These are phyloP conservation scores for Heliocidaris tuberculata DNA, from an alignment of 35 echinoderm and acorn worm genomes.

Conservation along the genomic window DNA sequence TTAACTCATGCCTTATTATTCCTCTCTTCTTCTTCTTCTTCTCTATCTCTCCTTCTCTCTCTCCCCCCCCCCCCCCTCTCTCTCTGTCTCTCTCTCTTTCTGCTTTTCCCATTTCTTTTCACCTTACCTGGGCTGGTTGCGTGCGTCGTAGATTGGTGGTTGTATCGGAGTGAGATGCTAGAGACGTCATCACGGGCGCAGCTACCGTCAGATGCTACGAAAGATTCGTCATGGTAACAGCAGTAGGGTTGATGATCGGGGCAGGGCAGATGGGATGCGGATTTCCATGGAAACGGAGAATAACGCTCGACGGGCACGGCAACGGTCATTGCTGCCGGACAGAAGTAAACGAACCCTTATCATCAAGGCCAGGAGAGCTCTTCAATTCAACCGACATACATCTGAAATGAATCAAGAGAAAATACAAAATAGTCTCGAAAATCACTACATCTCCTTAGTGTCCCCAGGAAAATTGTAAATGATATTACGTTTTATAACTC, in stretches of 20 bases:
- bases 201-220: conserved; percentile 44
- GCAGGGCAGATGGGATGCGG: conserved; percentile 40
- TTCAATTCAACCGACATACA: background rate
- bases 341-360: conserved; percentile 27
- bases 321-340: conserved; percentile 47
- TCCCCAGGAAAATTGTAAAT: background rate
- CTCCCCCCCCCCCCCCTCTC: background rate
- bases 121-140: conserved; percentile 19
- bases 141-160: conserved; percentile 17
- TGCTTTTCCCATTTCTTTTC: background rate
- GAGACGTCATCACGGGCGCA: conserved; percentile 32
- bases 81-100: background rate
- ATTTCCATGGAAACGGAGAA: conserved; percentile 51
- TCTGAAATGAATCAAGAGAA: background rate
- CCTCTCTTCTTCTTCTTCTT: background rate
- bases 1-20: background rate
- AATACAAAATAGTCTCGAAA: background rate
- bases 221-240: conserved; percentile 48
- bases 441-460: background rate
- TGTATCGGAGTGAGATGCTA: background rate
- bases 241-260: conserved; percentile 39
- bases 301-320: conserved; percentile 47
- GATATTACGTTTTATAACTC: background rate
- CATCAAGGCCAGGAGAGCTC: background rate
- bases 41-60: background rate